Evolutionary conservation across 2,797 vertebrate genomes (phyloP).

Genomic region (Sarcoramphus papa): DNA sequence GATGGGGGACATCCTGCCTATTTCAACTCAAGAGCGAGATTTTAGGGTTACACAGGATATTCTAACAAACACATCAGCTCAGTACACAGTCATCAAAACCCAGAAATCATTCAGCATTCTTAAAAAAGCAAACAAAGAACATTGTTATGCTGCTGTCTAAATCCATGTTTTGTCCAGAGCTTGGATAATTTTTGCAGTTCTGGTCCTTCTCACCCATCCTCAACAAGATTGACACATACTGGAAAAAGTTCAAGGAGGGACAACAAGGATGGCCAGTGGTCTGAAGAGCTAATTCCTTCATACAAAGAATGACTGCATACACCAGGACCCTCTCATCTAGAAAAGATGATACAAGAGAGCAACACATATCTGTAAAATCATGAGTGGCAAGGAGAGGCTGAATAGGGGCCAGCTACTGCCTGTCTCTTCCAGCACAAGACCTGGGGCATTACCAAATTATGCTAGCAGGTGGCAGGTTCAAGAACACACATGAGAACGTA

Average conservation of each 20-base stretch:
- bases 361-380: background rate
- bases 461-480: background rate
- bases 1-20: background rate
- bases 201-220: background rate
- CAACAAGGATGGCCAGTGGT: background rate
- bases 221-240: background rate
- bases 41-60: background rate
- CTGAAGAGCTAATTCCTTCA: background rate
- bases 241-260: background rate
- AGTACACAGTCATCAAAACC: background rate
- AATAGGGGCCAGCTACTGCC: background rate
- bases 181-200: background rate
- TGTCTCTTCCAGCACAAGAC: background rate
- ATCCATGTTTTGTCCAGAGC: background rate
- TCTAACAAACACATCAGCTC: background rate
- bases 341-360: background rate
- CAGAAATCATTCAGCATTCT: background rate
- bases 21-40: background rate
- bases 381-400: background rate
- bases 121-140: background rate
- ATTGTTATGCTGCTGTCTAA: background rate
- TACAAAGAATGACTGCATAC: background rate
- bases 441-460: background rate
- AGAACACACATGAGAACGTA: accelerated
- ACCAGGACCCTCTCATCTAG: background rate